Base-by-base conservation (phyloP, 1,140 invertebrate genomes). In the Schlechtendalia chinensis region DNA sequence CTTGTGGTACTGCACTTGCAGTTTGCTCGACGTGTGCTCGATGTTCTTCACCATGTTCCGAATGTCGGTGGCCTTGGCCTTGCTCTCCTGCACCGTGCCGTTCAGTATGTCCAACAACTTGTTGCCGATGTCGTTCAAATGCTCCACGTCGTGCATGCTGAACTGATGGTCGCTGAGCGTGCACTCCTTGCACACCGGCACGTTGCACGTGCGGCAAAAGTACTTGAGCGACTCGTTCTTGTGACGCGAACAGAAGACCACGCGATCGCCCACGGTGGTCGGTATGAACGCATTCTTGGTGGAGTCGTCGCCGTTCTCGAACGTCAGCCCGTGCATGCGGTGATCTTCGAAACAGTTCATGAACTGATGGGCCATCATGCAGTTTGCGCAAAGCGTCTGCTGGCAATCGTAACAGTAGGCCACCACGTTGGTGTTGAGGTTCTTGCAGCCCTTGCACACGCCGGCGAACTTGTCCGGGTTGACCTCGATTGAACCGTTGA, bases 291-390 rank as follows among this genome's bases (percentile, higher is more conserved):
- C 84, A 14, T 47, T 81, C 24, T 88, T 79, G 45, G 47, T 80
- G n/a, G n/a, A n/a, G 63, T 82, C 82, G 32, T 82, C 83, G 54
- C 75, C 74, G 39, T 74, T 79, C 27, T 69, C 47, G 17, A 74
- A 71, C 19, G 82, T 39, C 83, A 96, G 88, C 81, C 91, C 92
- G 58, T 93, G 88, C 19, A 98, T 94, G 22, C 94, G 91, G 87
- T 98, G 97, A 50, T 96, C 96, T 86, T 98, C 96, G 87, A 98
- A 98, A 86, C 96, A 98, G 86, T 98, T 95, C 96, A 98, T 98
- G 86, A 94, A 98, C 86, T 98, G 94, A 86, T 99, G 97, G 59
- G 96, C 96, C 91, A 97, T 97, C 83, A 96, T 95, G 90, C 97
- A 99, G 85, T 97, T 97, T 61, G 93, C 90, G 87, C 97, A 99